Conservation (phyloP, 2,113 vertebrate species). For the Archocentrus centrarchus region DNA sequence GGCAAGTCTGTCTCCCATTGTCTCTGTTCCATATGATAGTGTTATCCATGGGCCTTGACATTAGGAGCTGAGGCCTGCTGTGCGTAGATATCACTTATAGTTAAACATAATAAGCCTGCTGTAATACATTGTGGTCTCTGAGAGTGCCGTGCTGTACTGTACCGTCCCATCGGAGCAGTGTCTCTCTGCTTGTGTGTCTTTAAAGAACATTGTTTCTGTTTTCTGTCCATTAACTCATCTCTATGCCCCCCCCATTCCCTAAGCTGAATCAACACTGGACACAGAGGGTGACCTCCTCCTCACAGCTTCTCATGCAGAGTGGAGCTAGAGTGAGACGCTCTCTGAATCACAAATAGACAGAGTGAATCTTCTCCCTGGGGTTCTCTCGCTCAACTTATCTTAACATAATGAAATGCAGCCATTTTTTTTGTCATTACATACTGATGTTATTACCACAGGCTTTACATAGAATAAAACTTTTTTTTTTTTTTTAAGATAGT, state of each 20-base stretch:
- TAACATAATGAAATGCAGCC: neutral
- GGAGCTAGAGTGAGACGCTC: slow-evolving; percentile 44
- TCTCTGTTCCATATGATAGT: slow-evolving; percentile 22
- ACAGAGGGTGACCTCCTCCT: slow-evolving; percentile 66
- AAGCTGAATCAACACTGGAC: slow-evolving; percentile 57
- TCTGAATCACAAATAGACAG: slow-evolving; percentile 62
- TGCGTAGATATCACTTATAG: slow-evolving; percentile 1
- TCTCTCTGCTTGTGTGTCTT: slow-evolving; percentile 34
- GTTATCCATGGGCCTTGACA: slow-evolving; percentile 7
- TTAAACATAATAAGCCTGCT: slow-evolving; percentile 34
- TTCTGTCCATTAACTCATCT: slow-evolving; percentile 38
- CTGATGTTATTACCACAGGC: neutral
- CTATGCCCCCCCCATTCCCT: slow-evolving; percentile 19
- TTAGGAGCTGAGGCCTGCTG: neutral
- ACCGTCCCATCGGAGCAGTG: slow-evolving; percentile 12
- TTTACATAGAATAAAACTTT: neutral
- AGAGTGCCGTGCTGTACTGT: neutral
- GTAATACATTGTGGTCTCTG: neutral
- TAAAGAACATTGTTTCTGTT: slow-evolving; percentile 57
- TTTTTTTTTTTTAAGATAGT: neutral
- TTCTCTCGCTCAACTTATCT: slow-evolving; percentile 11
- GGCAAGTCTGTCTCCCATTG: slow-evolving; percentile 17
- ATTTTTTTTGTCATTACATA: slow-evolving; percentile 1
- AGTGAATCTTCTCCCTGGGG: slow-evolving; percentile 7
- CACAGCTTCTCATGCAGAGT: slow-evolving; percentile 59